phyloP scores from a whole-genome alignment of 2,113 vertebrate genomes.

The Prionailurus viverrinus region DNA sequence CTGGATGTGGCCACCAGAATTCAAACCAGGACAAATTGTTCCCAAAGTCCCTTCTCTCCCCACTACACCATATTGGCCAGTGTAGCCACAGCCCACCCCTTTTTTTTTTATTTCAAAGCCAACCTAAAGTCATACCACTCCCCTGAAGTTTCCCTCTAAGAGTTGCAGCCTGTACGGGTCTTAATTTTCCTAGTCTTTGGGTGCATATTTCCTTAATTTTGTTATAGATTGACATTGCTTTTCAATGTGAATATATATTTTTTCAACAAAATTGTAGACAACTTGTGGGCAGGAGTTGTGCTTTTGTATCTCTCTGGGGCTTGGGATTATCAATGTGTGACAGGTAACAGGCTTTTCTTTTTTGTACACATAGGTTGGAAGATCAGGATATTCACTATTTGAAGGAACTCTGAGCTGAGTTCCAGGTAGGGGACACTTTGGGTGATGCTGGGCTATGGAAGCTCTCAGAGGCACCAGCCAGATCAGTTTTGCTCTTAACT shows the following conservation, averaged over 20 bases:
- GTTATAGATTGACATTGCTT: background rate
- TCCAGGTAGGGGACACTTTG: background rate
- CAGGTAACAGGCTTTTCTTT: background rate
- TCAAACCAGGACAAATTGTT: background rate
- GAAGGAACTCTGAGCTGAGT: background rate
- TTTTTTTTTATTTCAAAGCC: background rate
- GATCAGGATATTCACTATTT: background rate
- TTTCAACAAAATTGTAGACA: background rate
- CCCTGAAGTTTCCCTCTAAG: background rate
- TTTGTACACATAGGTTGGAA: background rate
- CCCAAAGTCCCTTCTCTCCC: background rate
- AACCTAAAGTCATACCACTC: background rate
- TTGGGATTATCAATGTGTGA: background rate
- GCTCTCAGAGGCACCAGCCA: background rate
- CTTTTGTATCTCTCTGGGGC: background rate
- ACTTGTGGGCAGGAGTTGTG: background rate
- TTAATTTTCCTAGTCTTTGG: background rate
- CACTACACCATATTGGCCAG: background rate
- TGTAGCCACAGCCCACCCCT: background rate
- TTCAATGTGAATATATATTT: background rate
- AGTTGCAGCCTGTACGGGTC: rapidly evolving
- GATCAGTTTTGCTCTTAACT: background rate
- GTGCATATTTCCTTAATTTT: background rate
- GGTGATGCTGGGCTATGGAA: background rate
- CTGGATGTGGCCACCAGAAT: background rate